Base-by-base conservation (phyloP, 2,888 invertebrate genomes). In the Ferdinandea cuprea region DNA sequence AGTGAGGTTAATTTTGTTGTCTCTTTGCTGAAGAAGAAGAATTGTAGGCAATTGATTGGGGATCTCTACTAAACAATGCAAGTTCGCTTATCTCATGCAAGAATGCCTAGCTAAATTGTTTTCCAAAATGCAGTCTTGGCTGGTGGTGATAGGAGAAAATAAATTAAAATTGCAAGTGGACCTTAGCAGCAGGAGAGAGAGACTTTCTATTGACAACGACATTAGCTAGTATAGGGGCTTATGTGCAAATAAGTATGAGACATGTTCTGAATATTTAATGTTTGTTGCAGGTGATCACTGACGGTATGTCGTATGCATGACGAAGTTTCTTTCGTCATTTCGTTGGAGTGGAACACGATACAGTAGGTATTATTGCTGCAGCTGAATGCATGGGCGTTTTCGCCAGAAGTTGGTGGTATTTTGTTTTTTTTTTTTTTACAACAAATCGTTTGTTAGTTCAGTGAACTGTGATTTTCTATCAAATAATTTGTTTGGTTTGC, bases 101-200 rank as follows among this genome's bases (percentile, higher is more conserved):
- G 28, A 68, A 68, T 46, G 56, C 46, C 25, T 21, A 44, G 68
- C 56, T 4, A 54, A 50, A 56, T 19, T 11, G 44, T 44, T 54
- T 66, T 54, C 44, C 54, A 54, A 66, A 66, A 61, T 28, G 17
- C 19, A 37, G 15, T 37, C 35, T 61, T 35, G 42, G 30, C 28
- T 35, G 50, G 13, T 59, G 13, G 44, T 59, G 13, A 37, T 40
- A n/a, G 79, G 66, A 74, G 68, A 28, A 58, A 50, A 69, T 69
- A 80, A 79, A 73, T 79, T 72, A 52, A 73, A 79, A 40, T 72
- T 58, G 44, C 66, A 73, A 79, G 52, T 54, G 59, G 44, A 68
- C 37, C 58, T 54, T 44, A 44, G 30, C 21, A 21, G 17, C 21
- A 21, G 17, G 44, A 56, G 13, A 61, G 35, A 56, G 19, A 61